Base-by-base conservation (phyloP, 92 coral and sea anemone genomes). In the Montipora capitata region DNA sequence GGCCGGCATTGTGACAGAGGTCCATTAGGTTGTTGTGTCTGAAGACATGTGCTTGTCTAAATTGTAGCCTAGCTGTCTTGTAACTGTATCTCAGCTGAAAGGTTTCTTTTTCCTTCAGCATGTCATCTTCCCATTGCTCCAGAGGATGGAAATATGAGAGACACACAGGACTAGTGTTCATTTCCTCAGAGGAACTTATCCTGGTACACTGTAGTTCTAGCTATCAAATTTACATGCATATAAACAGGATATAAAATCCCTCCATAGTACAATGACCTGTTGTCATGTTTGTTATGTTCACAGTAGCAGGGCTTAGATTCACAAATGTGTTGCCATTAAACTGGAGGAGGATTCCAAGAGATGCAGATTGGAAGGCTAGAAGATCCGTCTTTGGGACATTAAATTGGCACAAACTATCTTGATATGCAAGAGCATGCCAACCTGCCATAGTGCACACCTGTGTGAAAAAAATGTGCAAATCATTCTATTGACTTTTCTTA, bases 391-490 rank as follows among this genome's bases (percentile, higher is more conserved):
- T 82, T 9, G 98, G 97, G 14, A 94, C 87, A 65, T 88, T 94
- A 1, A 54, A 35, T 9, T 58, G 41, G 45, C 94, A 92, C 3
- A 59, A 41, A 15, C 81, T 74, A 8, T 70, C 94, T 52, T 79
- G 71, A 59, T 69, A 88, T 2, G 89, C 79, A 27, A 96, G 66
- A n/a, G 75, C 59, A 61, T 72, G 89, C 99, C 99, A 94, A 12
- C 99, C 99, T 0, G 61, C 57, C 52, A 74, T 59, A 5, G 98
- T 95, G 65, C 98, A 95, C 72, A 94, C 87, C 93, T 92, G 61
- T 39, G 78, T 39, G 78, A 15, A 17, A 40, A 40, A 57, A 77
- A 45, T 2, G 10, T 67, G 4, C 10, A 35, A 27, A 20, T 35
- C 15, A 38, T 12, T 2, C 10, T 69, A 14, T 14, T 71, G 15